phyloP scores from a whole-genome alignment of 2,888 invertebrate genomes.

The Ornithoptera alexandrae region DNA sequence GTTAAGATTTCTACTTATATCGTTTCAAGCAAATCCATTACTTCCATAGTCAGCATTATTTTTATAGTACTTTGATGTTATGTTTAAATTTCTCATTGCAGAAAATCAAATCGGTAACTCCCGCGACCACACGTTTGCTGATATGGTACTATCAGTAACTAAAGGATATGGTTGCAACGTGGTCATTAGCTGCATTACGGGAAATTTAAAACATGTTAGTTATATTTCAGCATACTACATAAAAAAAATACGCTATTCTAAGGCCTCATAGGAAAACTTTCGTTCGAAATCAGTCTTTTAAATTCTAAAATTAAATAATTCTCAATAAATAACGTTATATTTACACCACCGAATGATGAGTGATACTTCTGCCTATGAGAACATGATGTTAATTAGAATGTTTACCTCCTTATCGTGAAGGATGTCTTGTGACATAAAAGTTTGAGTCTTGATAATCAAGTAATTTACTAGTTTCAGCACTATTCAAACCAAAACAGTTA shows the following conservation, averaged over 20 bases:
- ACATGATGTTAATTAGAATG: too few relatives aligned
- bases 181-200: constrained; percentile 46
- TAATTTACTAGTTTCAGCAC: too few relatives aligned
- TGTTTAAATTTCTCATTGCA: constrained; percentile 37
- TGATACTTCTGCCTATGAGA: too few relatives aligned
- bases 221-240: background rate
- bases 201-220: constrained; percentile 52
- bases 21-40: too few relatives aligned
- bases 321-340: background rate
- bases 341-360: background rate
- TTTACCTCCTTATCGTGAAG: too few relatives aligned
- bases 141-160: constrained; percentile 47
- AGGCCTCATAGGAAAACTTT: too few relatives aligned
- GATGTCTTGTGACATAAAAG: too few relatives aligned
- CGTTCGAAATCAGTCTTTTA: background rate
- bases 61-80: background rate
- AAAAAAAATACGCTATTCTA: background rate
- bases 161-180: constrained; percentile 51
- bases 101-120: constrained; percentile 56
- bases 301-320: background rate
- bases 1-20: too few relatives aligned
- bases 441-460: too few relatives aligned
- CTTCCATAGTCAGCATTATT: background rate
- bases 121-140: constrained; percentile 49
- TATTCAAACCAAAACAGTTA: too few relatives aligned